These are phyloP conservation scores for Drosophila aldrichi DNA, from an alignment of 2,888 invertebrate genomes.

Conservation along the genomic window DNA sequence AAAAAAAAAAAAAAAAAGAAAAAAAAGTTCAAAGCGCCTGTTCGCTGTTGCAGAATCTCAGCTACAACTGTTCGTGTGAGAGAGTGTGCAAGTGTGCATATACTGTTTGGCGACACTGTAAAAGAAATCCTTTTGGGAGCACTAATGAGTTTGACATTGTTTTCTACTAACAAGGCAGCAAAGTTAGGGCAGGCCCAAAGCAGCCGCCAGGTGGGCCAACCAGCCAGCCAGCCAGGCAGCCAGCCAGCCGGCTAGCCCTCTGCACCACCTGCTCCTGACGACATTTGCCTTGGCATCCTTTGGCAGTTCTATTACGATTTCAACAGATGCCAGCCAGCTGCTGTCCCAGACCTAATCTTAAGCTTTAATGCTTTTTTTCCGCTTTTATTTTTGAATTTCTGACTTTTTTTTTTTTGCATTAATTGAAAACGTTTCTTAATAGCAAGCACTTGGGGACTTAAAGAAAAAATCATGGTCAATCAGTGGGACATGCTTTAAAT, in stretches of 20 bases:
- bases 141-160: slow-evolving; percentile 83
- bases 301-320: slow-evolving; percentile 76
- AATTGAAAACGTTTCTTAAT: slow-evolving; percentile 75
- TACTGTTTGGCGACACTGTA: slow-evolving; percentile 67
- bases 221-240: slow-evolving; percentile 6
- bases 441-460: slow-evolving; percentile 30
- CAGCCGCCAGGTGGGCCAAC: slow-evolving; percentile 32
- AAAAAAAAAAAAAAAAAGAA: slow-evolving; percentile 48
- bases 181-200: slow-evolving; percentile 63
- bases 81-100: slow-evolving; percentile 49
- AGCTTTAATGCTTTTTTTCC: slow-evolving; percentile 65
- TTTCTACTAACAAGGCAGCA: slow-evolving; percentile 79
- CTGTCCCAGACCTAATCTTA: slow-evolving; percentile 5
- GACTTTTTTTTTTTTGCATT: slow-evolving; percentile 49
- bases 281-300: slow-evolving; percentile 74
- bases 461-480: neutral
- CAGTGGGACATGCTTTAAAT: neutral
- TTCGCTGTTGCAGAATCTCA: slow-evolving; percentile 48
- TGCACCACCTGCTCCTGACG: slow-evolving; percentile 15
- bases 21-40: slow-evolving; percentile 74
- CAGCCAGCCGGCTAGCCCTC: slow-evolving; percentile 9
- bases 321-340: slow-evolving; percentile 44
- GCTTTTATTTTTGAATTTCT: slow-evolving; percentile 30
- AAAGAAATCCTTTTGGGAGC: slow-evolving; percentile 80
- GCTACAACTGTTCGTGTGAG: slow-evolving; percentile 36